These are phyloP conservation scores for Accipiter cooperii DNA, from an alignment of 2,113 vertebrate genomes.

Conservation along the genomic window DNA sequence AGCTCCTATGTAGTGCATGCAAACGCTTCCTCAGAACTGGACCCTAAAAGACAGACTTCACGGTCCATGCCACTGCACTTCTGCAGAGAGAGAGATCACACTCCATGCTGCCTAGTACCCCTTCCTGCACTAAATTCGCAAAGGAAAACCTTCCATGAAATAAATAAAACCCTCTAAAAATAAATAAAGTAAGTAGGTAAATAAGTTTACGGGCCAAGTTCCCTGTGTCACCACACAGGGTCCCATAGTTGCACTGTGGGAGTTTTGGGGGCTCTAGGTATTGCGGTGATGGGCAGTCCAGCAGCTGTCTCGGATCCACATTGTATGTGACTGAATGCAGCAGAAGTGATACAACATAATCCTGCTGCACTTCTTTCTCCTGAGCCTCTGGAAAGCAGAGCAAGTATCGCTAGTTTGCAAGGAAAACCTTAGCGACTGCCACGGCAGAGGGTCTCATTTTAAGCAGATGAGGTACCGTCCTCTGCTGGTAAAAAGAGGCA, in stretches of 20 bases:
- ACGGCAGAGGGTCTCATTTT: background rate
- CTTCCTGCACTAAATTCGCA: background rate
- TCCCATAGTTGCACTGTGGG: too few species aligned
- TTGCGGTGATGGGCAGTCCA: background rate
- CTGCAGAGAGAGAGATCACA: background rate
- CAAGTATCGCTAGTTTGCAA: background rate
- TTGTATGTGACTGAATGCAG: background rate
- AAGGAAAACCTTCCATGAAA: background rate
- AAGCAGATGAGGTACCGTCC: conserved; percentile 56
- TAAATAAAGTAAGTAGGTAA: background rate
- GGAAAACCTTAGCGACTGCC: background rate
- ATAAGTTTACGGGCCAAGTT: background rate
- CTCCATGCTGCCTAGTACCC: too few species aligned
- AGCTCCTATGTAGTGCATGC: background rate
- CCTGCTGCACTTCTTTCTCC: background rate
- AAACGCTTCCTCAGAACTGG: background rate
- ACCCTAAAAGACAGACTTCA: background rate
- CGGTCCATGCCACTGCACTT: too few species aligned
- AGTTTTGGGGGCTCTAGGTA: background rate
- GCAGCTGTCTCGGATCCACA: background rate
- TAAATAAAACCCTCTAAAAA: background rate
- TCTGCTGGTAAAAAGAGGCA: conserved; percentile 58
- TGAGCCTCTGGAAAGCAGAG: background rate
- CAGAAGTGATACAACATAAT: background rate
- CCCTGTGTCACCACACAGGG: background rate